These are phyloP conservation scores for Electrophaes corylata DNA, from an alignment of 2,888 invertebrate genomes.

Conservation along the genomic window DNA sequence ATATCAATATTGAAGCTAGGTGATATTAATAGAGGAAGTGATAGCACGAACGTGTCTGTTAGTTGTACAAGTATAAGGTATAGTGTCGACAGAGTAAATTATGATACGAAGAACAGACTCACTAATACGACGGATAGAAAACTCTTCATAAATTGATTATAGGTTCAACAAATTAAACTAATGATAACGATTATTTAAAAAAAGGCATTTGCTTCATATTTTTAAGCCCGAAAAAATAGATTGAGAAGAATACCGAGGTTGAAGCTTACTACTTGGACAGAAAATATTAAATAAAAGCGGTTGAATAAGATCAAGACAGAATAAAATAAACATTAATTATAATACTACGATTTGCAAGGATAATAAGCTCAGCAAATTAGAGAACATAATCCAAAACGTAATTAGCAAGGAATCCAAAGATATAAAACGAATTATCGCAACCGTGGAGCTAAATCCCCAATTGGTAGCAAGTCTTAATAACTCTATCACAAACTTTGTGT, in stretches of 20 bases:
- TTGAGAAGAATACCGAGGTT: too few relatives aligned
- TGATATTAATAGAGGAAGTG: conserved; percentile 43
- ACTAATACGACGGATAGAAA: background rate
- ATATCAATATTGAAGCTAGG: conserved; percentile 60
- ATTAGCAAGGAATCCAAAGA: conserved; percentile 22
- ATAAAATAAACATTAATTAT: background rate
- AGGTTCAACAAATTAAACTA: too few relatives aligned
- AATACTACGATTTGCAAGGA: background rate
- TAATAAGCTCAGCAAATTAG: conserved; percentile 25
- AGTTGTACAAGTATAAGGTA: background rate
- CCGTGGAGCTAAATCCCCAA: conserved; percentile 35
- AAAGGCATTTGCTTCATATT: too few relatives aligned
- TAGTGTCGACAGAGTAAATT: conserved; percentile 1
- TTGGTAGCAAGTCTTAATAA: conserved; percentile 39
- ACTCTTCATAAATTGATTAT: too few relatives aligned
- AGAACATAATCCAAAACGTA: conserved; percentile 16
- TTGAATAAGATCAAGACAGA: background rate
- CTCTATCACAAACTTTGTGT: conserved; percentile 40
- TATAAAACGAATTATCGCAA: conserved; percentile 29
- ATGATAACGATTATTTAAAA: too few relatives aligned
- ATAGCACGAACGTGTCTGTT: conserved; percentile 25
- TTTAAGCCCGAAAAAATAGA: too few relatives aligned
- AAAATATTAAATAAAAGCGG: background rate
- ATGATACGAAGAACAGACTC: background rate
- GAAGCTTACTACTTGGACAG: too few relatives aligned